Conservation (phyloP, 2,113 vertebrate species). For the Holacanthus passer region DNA sequence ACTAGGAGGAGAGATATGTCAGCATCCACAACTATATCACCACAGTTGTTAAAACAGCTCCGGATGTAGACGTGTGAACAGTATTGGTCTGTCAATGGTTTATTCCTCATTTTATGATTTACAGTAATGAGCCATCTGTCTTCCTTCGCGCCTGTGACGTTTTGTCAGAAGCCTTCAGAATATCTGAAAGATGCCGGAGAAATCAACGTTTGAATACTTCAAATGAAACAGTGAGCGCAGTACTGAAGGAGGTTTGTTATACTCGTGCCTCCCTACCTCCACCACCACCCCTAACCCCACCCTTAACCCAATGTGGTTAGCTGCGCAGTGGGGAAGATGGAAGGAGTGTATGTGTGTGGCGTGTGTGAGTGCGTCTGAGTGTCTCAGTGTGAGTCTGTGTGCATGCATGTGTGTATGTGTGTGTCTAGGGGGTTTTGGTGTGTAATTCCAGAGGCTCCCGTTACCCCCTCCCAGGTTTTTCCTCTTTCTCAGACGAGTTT, state of each 20-base stretch:
- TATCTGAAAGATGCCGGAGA: constrained; percentile 62
- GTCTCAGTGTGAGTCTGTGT: constrained; percentile 43
- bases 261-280: constrained; percentile 62
- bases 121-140: constrained; percentile 37
- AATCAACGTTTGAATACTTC: constrained; percentile 49
- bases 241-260: constrained; percentile 72
- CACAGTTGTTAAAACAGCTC: constrained; percentile 31
- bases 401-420: constrained; percentile 31
- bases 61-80: constrained; percentile 39
- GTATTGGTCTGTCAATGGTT: constrained; percentile 39
- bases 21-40: constrained; percentile 38
- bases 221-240: constrained; percentile 68
- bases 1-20: constrained; percentile 59
- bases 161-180: constrained; percentile 51
- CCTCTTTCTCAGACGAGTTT: constrained; percentile 78
- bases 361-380: constrained; percentile 33
- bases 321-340: constrained; percentile 69
- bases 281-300: constrained; percentile 72
- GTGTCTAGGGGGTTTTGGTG: constrained; percentile 57
- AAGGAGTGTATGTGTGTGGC: constrained; percentile 56
- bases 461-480: constrained; percentile 79
- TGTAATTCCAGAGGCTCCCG: constrained; percentile 83
- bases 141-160: constrained; percentile 14
- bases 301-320: constrained; percentile 77
- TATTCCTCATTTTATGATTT: constrained; percentile 39